Percentiles rank a stretch among this genome's conserved stretches.
Conservation (phyloP, 2,113 vertebrate species). For the Datnioides undecimradiatus region DNA sequence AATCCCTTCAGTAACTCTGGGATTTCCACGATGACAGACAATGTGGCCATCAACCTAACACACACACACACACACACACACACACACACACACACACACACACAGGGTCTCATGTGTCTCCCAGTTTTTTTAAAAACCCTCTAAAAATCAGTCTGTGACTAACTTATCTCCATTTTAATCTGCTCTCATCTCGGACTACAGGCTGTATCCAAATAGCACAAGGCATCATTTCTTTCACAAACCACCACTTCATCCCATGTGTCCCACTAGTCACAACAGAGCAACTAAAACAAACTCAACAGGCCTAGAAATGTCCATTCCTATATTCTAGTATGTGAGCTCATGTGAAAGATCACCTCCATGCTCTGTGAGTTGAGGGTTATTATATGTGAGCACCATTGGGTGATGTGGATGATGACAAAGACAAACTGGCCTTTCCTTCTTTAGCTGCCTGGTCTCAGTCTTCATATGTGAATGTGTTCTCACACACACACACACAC, state of each 20-base stretch:
- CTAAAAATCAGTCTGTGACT: slow-evolving; percentile 55
- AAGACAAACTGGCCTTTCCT: slow-evolving; percentile 50
- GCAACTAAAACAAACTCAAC: slow-evolving; percentile 46
- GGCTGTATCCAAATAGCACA: slow-evolving; percentile 37
- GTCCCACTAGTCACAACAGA: slow-evolving; percentile 43
- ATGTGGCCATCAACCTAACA: slow-evolving; percentile 42
- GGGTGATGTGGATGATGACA: slow-evolving; percentile 51
- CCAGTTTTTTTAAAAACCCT: slow-evolving; percentile 17
- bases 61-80: neutral
- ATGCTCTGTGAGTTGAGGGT: slow-evolving; percentile 35
- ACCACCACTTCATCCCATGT: slow-evolving; percentile 10
- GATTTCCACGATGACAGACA: slow-evolving; percentile 65
- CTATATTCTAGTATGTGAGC: slow-evolving; percentile 29
- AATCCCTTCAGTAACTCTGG: slow-evolving; percentile 69
- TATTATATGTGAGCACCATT: slow-evolving; percentile 55
- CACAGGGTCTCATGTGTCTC: slow-evolving; percentile 8
- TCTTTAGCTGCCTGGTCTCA: slow-evolving; percentile 41
- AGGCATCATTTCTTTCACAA: slow-evolving; percentile 44
- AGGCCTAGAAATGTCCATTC: slow-evolving; percentile 60
- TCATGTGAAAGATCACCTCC: slow-evolving; percentile 46
- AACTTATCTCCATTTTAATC: slow-evolving; percentile 58
- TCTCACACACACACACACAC: neutral
- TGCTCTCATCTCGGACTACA: slow-evolving; percentile 45
- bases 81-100: neutral
- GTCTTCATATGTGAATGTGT: slow-evolving; percentile 49